Base-by-base conservation (phyloP, 2,113 vertebrate genomes). In the Ciconia maguari region DNA sequence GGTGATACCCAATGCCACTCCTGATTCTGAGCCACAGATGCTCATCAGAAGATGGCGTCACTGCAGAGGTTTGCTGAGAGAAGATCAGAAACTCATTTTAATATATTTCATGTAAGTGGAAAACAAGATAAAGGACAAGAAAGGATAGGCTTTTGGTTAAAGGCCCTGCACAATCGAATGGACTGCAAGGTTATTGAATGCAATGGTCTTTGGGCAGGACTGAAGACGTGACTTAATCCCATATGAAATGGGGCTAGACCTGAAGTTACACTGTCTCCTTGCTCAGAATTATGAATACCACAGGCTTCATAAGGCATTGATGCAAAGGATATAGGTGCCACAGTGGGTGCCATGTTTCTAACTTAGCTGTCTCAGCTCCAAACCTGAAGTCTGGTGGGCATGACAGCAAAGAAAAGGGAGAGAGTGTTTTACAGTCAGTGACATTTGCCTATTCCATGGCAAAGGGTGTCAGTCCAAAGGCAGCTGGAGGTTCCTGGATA, bases 261-360 rank as follows among this genome's bases (percentile, higher is more conserved):
- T 69, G 49, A 44, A 60, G 34, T 48, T 75, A 48, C 25, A 5
- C 44, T 60, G 13, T 13, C 84, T 60, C 4, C 26, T 60, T 70
- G 16, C 9, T 36, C 49, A 52, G 49, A 25, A 48, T 76, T 48
- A 25, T 36, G 38, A 64, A 58, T 51, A 38, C 19, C 36, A 62
- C 0, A 0, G 22, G 38, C 14, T 78, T 51, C 27, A 27, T 0
- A 20, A 11, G 14, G 69, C 3, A 4, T 9, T 54, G 24, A 30
- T 48, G 5, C 10, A 65, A 87, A 69, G 21, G 5, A 25, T 18
- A 34, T 2, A 19, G 18, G 7, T 48, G 29, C 46, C 34, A 20
- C 15, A 36, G 18, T 19, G 34, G 29, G 14, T 72, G 13, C 12
- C 8, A 6, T 25, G 4, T 71, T 61, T 75, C 64, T 19, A 38